phyloP scores from a whole-genome alignment of 2,888 invertebrate species.

The Beris chalybata region DNA sequence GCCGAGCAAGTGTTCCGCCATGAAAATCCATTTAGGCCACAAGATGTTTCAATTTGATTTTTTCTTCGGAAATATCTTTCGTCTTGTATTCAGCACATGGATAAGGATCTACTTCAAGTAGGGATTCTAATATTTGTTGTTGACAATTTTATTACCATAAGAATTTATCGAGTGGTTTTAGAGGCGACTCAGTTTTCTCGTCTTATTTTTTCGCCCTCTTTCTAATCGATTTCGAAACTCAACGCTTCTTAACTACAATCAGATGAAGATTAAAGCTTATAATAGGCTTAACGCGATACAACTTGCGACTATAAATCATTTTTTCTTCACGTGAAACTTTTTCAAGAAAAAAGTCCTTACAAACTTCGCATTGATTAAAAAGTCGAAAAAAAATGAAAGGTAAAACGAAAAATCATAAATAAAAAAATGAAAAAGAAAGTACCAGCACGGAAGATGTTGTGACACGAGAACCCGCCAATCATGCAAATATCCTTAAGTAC shows the following conservation, averaged over 20 bases:
- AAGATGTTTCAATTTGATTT: conserved; percentile 35
- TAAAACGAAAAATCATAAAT: neutral
- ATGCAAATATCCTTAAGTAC: conserved; percentile 35
- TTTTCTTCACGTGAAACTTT: conserved; percentile 24
- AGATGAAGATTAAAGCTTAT: conserved; percentile 22
- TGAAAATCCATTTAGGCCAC: conserved; percentile 38
- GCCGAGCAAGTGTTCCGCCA: conserved; percentile 1
- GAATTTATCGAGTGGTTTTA: neutral
- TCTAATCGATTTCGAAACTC: conserved; percentile 23
- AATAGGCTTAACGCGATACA: neutral
- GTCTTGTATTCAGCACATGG: conserved; percentile 26
- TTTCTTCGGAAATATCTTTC: conserved; percentile 20
- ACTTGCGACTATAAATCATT: conserved; percentile 18
- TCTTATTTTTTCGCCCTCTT: neutral
- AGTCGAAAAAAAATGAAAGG: conserved; percentile 8
- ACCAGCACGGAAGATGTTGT: conserved; percentile 36
- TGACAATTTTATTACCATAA: neutral
- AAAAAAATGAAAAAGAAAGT: conserved; percentile 16
- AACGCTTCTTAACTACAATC: conserved; percentile 2
- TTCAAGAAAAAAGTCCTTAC: conserved; percentile 1
- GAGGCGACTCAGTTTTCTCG: neutral
- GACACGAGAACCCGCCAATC: conserved; percentile 38
- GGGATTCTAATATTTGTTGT: neutral
- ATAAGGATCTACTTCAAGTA: conserved; percentile 23
- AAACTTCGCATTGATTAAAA: conserved; percentile 17